Evolutionary conservation across 2,797 vertebrate genomes (phyloP).

Genomic region (Psittacula echo): DNA sequence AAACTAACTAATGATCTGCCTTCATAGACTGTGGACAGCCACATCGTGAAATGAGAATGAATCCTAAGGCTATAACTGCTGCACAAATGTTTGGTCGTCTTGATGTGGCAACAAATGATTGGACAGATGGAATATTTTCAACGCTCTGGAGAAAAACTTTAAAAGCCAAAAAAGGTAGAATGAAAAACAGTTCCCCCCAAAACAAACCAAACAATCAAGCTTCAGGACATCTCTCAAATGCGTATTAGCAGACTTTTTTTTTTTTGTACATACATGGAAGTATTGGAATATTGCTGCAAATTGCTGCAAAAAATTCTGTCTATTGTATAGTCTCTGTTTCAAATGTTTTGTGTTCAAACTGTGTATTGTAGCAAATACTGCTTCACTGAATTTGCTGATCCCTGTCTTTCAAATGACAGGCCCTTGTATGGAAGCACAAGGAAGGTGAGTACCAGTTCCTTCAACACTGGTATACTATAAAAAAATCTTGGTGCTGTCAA

Average conservation of each 20-base stretch:
- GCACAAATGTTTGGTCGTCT: conserved; percentile 97
- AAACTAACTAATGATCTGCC: background rate
- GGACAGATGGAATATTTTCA: conserved; percentile 98
- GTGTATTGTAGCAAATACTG: background rate
- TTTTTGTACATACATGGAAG: background rate
- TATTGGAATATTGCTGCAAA: background rate
- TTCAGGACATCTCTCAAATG: background rate
- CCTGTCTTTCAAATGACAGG: background rate
- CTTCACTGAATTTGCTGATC: background rate
- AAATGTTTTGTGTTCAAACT: background rate
- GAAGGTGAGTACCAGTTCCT: background rate
- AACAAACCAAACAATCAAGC: background rate
- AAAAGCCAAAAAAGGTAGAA: conserved; percentile 89
- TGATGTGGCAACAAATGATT: conserved; percentile 95
- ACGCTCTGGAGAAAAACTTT: conserved; percentile 96
- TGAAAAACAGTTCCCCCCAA: background rate
- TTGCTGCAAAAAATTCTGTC: background rate
- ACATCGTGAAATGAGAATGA: conserved; percentile 98
- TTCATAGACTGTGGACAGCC: conserved; percentile 88
- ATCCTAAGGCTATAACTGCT: conserved; percentile 97
- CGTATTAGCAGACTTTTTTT: background rate
- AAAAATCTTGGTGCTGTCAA: background rate
- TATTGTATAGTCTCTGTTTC: background rate
- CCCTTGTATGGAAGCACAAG: background rate
- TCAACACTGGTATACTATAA: background rate